Conservation (phyloP, 2,113 vertebrate species). For the Myiopsitta monachus region DNA sequence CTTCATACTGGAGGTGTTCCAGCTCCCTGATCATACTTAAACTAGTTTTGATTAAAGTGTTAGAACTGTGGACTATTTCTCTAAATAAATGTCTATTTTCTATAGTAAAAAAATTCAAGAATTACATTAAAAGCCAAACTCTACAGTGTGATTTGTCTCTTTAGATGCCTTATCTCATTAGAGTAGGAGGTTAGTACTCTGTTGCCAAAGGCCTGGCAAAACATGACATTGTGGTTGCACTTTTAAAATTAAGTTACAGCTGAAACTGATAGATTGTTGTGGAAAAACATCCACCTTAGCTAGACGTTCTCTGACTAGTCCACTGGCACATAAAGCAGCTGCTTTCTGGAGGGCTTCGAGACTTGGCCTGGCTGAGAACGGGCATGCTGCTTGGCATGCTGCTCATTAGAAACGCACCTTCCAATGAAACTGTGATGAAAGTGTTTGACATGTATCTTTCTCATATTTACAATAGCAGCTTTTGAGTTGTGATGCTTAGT, state of each 20-base stretch:
- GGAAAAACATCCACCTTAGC: neutral
- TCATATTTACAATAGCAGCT: neutral
- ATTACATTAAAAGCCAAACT: neutral
- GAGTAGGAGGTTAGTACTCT: neutral
- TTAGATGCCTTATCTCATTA: neutral
- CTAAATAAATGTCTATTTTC: neutral
- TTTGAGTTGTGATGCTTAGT: neutral
- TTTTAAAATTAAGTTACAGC: neutral
- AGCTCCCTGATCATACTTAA: neutral
- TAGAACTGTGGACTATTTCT: neutral
- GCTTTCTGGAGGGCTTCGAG: neutral
- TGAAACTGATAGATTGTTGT: neutral
- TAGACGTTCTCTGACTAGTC: neutral
- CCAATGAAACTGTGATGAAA: neutral
- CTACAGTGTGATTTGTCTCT: neutral
- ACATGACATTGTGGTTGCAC: neutral
- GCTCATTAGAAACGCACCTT: neutral
- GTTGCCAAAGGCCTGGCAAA: neutral
- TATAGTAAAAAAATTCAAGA: neutral
- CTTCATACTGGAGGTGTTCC: neutral
- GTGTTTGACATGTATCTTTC: neutral
- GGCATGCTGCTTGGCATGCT: neutral
- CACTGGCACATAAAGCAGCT: neutral
- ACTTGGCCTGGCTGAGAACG: too few relatives aligned
- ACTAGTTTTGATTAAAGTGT: neutral